Evolutionary conservation across 2,797 vertebrate species (phyloP).

Genomic region (Xyrichtys novacula): DNA sequence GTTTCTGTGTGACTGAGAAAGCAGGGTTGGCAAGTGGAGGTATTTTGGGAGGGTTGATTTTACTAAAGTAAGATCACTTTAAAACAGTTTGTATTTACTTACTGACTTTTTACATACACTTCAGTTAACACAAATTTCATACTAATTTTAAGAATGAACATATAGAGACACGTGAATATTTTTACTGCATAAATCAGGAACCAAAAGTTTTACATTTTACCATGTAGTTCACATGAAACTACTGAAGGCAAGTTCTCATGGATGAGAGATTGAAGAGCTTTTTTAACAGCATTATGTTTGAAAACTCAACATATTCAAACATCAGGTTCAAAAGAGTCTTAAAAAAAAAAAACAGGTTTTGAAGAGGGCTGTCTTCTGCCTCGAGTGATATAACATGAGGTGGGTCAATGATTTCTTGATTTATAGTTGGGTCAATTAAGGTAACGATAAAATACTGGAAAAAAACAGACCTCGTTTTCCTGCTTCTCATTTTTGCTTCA

Average conservation of each 20-base stretch:
- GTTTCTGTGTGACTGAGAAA: conserved; percentile 20
- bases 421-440: not conserved
- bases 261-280: not conserved
- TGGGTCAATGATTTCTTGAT: not conserved
- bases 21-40: not conserved
- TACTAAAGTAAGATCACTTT: no score
- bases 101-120: no score
- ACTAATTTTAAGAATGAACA: no score
- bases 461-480: not conserved
- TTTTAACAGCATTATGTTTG: not conserved
- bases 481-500: not conserved
- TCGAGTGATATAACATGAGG: not conserved
- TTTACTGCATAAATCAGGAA: no score
- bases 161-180: no score
- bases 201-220: no score
- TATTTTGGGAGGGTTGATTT: no score
- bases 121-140: no score
- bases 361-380: not conserved
- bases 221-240: no score
- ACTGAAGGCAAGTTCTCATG: no score
- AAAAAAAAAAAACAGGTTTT: not conserved
- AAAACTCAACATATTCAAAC: no score
- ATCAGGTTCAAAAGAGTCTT: not conserved
- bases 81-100: no score
- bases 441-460: not conserved